Conservation (phyloP, 2,797 vertebrate genomes). For the Aratinga solstitialis region DNA sequence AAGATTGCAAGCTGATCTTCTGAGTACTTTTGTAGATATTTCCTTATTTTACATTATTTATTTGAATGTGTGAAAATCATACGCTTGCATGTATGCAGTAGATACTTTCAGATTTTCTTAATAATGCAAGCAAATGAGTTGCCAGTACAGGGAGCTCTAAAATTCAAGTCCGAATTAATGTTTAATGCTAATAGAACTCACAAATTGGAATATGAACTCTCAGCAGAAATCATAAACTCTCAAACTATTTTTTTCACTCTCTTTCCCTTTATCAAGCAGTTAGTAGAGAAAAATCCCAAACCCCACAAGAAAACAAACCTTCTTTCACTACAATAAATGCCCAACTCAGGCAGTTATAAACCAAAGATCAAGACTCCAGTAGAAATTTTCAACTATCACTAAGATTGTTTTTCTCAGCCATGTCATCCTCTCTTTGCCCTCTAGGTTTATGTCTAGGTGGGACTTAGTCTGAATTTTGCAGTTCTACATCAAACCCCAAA, state of each 20-base stretch:
- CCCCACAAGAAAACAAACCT: background rate
- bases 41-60: background rate
- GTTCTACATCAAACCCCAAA: background rate
- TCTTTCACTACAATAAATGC: background rate
- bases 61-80: background rate
- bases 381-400: background rate
- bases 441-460: background rate
- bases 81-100: background rate
- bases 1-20: background rate
- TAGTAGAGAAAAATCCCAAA: background rate
- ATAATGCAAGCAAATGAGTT: background rate
- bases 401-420: background rate
- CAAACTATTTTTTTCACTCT: background rate
- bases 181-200: background rate
- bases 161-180: background rate
- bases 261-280: background rate
- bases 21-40: background rate
- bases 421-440: background rate
- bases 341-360: background rate
- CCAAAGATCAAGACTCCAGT: background rate
- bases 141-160: background rate
- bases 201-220: background rate
- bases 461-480: background rate
- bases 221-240: background rate
- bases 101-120: background rate